Evolutionary conservation across 2,888 invertebrate genomes (phyloP).

Genomic region (Cacoxenus indagator): DNA sequence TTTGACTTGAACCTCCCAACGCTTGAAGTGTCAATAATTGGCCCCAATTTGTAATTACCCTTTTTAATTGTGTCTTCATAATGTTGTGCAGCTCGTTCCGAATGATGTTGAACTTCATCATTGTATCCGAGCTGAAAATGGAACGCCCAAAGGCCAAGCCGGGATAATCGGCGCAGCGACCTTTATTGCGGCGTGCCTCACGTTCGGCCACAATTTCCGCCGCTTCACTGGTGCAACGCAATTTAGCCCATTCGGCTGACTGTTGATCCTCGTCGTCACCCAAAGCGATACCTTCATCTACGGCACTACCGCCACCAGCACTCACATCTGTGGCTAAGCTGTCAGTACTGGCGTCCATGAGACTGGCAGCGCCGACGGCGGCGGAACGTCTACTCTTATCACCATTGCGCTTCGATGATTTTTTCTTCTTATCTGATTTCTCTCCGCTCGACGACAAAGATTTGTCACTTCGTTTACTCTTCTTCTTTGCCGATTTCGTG

Average conservation of each 20-base stretch:
- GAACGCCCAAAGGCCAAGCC: constrained; percentile 92
- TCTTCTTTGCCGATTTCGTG: constrained; percentile 47
- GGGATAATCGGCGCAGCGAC: constrained; percentile 92
- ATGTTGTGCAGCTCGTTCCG: constrained; percentile 98
- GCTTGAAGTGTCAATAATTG: too few relatives aligned
- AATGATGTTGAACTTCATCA: constrained; percentile 98
- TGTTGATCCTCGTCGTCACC: constrained; percentile 80
- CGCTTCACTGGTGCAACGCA: constrained; percentile 90
- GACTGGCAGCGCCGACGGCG: constrained; percentile 16
- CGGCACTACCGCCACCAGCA: constrained; percentile 38
- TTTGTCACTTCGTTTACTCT: constrained; percentile 52
- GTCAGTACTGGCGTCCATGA: constrained; percentile 53
- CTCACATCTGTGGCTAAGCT: constrained; percentile 55
- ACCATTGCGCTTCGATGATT: constrained; percentile 43
- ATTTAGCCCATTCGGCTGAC: constrained; percentile 83
- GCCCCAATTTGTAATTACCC: constrained; percentile 79
- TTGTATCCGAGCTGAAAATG: constrained; percentile 94
- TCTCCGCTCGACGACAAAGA: constrained; percentile 26
- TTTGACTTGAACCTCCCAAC: background rate
- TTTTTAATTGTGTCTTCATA: constrained; percentile 94
- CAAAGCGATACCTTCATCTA: constrained; percentile 73
- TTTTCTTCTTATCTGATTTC: constrained; percentile 58
- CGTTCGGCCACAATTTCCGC: constrained; percentile 90
- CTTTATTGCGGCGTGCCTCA: constrained; percentile 80
- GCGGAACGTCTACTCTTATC: constrained; percentile 59